These are phyloP conservation scores for Oryzias dopingdopingensis DNA, from an alignment of 2,797 vertebrate genomes.

Conservation along the genomic window DNA sequence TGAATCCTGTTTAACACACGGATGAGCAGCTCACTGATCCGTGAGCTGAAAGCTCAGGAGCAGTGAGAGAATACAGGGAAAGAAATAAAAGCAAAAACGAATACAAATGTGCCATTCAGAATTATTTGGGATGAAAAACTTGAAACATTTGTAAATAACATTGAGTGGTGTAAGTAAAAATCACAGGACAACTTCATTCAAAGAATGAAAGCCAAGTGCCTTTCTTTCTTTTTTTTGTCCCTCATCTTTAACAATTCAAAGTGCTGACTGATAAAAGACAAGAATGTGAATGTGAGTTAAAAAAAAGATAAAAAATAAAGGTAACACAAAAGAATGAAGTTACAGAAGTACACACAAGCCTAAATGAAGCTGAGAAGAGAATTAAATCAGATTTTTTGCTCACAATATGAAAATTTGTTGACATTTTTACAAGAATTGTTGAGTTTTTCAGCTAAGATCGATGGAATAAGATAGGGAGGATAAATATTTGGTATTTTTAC, in stretches of 20 bases:
- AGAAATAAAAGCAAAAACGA: neutral
- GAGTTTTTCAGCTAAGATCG: too few species aligned
- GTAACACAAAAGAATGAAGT: neutral
- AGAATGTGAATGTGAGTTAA: slow-evolving; percentile 13
- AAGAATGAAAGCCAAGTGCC: neutral
- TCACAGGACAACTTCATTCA: neutral
- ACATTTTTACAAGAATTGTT: too few species aligned
- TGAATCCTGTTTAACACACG: slow-evolving; percentile 67
- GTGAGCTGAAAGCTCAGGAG: slow-evolving; percentile 16
- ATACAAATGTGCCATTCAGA: too few species aligned
- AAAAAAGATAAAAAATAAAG: neutral
- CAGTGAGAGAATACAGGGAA: too few species aligned
- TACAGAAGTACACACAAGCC: neutral
- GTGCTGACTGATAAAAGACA: slow-evolving; percentile 40
- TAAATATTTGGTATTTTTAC: too few species aligned
- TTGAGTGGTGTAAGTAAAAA: accelerated
- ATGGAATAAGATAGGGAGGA: too few species aligned
- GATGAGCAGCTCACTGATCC: slow-evolving; percentile 54
- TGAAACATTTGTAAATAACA: neutral
- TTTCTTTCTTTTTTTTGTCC: neutral
- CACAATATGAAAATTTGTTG: too few species aligned
- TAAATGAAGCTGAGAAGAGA: too few species aligned
- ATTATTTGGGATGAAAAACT: too few species aligned
- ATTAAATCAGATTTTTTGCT: too few species aligned
- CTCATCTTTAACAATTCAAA: slow-evolving; percentile 34